phyloP scores from a whole-genome alignment of 2,888 invertebrate genomes.

The Hirtodrosophila duncani region DNA sequence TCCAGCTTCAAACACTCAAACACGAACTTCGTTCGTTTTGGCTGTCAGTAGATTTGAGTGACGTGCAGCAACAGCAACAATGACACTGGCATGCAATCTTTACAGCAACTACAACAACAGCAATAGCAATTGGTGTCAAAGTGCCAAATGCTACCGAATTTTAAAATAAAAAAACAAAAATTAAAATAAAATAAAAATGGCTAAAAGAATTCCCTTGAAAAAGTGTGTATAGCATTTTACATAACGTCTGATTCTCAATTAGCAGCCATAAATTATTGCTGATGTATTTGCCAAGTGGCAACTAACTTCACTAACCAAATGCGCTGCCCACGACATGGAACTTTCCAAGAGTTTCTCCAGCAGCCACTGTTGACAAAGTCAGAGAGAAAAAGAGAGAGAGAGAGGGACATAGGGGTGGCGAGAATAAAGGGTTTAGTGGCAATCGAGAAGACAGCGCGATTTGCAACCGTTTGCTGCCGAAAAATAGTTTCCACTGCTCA shows the following conservation, averaged over 20 bases:
- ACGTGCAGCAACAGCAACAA: slow-evolving; percentile 57
- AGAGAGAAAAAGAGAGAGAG: slow-evolving; percentile 1
- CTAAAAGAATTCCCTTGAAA: too few relatives aligned
- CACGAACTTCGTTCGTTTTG: slow-evolving; percentile 71
- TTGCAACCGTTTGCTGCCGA: slow-evolving; percentile 73
- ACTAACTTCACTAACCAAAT: slow-evolving; percentile 56
- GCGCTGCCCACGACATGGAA: slow-evolving; percentile 2
- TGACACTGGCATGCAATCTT: slow-evolving; percentile 21
- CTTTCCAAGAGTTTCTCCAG: slow-evolving; percentile 27
- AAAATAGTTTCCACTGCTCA: slow-evolving; percentile 20
- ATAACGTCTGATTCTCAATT: slow-evolving; percentile 20
- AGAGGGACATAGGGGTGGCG: not conserved
- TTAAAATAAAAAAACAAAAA: too few relatives aligned
- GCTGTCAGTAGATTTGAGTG: slow-evolving; percentile 74
- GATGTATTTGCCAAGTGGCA: slow-evolving; percentile 19
- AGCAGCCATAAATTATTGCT: slow-evolving; percentile 39
- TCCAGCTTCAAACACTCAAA: slow-evolving; percentile 48
- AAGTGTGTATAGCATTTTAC: too few relatives aligned
- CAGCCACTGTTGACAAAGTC: not conserved
- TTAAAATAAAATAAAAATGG: too few relatives aligned
- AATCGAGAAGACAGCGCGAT: too few relatives aligned
- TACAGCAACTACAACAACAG: slow-evolving; percentile 12
- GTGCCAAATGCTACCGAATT: slow-evolving; percentile 60
- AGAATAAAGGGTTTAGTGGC: slow-evolving; percentile 19
- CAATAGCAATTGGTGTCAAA: slow-evolving; percentile 66